Evolutionary conservation across 1,140 invertebrate genomes (phyloP), one percentile per base, ranked within the genome.

Genomic region (Notospermus geniculatus): DNA sequence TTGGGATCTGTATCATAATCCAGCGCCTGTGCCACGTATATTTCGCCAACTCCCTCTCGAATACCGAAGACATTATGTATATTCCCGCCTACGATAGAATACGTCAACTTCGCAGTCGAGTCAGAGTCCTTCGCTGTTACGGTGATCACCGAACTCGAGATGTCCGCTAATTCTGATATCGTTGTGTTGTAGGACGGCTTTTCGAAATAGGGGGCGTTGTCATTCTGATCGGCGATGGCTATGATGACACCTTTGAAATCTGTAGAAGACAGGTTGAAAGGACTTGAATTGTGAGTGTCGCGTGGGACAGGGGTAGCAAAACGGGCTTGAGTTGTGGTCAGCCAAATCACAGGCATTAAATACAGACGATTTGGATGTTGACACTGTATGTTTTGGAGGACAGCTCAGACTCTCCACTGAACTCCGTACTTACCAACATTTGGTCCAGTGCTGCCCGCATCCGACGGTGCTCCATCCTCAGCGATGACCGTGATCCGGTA

Each of bases 1-100:
- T 85, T 7, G 90, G 45, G 41, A n/a, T 58, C 62, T 23, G 61
- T 91, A 80, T 94, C 92, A 77, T 93, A 94, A 82, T 94, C 92
- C 69, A 93, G 83, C 52, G 92, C 91, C 61, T 93, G 93, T 30
- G 93, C 92, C 53, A 97, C 93, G 81, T 95, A 97, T 83, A 97
- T 95, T 76, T 93, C 94, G 67, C 93, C 94, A 65, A 92, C 95
- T 89, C 94, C 94, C 82, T 96, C 95, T 83, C 95, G 95, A 67
- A 97, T 93, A 64, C 93, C 93, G 80, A 97, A 97, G 32, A 93
- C 93, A 73, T 93, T 93, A 57, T 92, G 93, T 87, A 94, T 89
- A 88, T 98, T 97, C 85, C 95, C 95, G 87, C 92, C 93, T 80
- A 92, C 96, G 83, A 97, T 97, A 87, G 96, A 93, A 86, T 97